Conservation (phyloP, 2,888 invertebrate species). For the Cheilosia grossa region DNA sequence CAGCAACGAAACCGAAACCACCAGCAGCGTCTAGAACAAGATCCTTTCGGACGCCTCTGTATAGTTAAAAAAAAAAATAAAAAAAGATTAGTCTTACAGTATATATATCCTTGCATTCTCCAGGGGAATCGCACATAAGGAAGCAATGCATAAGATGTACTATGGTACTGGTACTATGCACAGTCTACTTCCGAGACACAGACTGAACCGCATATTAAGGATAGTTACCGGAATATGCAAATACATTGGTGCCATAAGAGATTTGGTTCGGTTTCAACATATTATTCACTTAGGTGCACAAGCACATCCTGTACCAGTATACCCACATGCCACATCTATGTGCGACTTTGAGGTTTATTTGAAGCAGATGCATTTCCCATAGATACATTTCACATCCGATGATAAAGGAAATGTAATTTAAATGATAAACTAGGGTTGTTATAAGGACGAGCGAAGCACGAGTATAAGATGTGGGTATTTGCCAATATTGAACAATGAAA, state of each 20-base stretch:
- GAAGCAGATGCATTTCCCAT: slow-evolving; percentile 38
- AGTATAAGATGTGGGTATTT: neutral
- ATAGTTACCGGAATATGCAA: slow-evolving; percentile 66
- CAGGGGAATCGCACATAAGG: neutral
- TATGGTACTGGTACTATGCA: neutral
- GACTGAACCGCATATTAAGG: slow-evolving; percentile 60
- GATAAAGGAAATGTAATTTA: slow-evolving; percentile 43
- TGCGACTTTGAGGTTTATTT: slow-evolving; percentile 46
- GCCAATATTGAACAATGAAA: neutral
- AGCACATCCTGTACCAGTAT: neutral
- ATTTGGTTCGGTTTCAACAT: slow-evolving; percentile 60
- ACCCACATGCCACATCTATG: slow-evolving; percentile 1
- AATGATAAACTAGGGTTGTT: slow-evolving; percentile 16
- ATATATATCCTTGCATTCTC: neutral
- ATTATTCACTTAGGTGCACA: slow-evolving; percentile 63
- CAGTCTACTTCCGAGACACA: slow-evolving; percentile 3
- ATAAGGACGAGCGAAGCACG: neutral
- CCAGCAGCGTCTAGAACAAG: slow-evolving; percentile 5
- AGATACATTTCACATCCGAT: slow-evolving; percentile 29
- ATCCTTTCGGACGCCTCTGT: neutral
- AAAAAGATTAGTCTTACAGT: neutral
- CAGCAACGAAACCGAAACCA: slow-evolving; percentile 14
- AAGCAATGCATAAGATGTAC: slow-evolving; percentile 7
- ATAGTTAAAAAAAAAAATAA: neutral
- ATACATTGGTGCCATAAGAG: slow-evolving; percentile 63